phyloP scores from a whole-genome alignment of 2,888 invertebrate genomes.

The Neoaliturus tenellus region DNA sequence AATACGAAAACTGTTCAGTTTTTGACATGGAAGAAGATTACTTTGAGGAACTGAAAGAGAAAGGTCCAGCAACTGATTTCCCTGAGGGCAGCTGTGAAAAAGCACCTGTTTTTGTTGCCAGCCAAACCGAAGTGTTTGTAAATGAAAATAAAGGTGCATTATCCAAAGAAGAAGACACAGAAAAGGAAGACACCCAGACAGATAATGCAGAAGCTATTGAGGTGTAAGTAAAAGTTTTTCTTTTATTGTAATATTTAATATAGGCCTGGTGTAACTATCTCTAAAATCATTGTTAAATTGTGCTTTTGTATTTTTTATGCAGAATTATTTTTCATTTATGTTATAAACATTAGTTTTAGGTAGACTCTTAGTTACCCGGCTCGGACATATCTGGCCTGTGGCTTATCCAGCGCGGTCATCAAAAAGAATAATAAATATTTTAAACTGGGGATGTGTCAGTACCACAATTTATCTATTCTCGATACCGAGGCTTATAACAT shows the following conservation, averaged over 20 bases:
- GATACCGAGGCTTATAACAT: too few species aligned
- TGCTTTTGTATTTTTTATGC: not conserved
- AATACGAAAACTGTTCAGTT: slow-evolving; percentile 21
- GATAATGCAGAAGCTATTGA: slow-evolving; percentile 2
- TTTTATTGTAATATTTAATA: too few species aligned
- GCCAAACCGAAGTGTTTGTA: slow-evolving; percentile 36
- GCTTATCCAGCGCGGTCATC: too few species aligned
- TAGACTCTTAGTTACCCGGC: too few species aligned
- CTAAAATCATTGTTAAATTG: not conserved
- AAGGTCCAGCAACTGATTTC: not conserved
- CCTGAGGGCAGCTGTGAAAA: not conserved
- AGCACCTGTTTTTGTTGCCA: slow-evolving; percentile 24
- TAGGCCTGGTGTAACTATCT: too few species aligned
- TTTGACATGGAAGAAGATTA: slow-evolving; percentile 36
- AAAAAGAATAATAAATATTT: too few species aligned
- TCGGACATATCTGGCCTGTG: too few species aligned
- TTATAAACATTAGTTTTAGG: too few species aligned
- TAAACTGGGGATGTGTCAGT: too few species aligned
- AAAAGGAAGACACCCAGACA: too few species aligned
- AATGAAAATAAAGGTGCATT: not conserved
- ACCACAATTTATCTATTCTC: too few species aligned
- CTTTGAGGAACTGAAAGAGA: slow-evolving; percentile 22
- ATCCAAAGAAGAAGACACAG: not conserved
- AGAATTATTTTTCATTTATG: too few species aligned
- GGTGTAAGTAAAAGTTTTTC: not conserved